Evolutionary conservation across 2,113 vertebrate species (phyloP), one percentile per base, ranked within the genome.

Genomic region (Balaenoptera acutorostrata): DNA sequence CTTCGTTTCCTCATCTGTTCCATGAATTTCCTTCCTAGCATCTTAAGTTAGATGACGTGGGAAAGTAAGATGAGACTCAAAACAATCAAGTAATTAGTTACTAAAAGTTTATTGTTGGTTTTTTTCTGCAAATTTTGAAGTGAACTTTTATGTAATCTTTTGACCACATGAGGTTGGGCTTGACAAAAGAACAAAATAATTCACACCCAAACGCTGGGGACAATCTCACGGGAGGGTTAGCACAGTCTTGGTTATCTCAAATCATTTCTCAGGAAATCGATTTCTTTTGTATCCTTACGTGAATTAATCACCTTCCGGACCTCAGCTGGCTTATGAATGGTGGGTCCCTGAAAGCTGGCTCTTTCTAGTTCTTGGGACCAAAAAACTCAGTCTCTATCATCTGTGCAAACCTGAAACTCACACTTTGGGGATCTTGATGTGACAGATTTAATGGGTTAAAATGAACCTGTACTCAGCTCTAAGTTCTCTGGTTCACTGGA

Each of bases 181-280:
- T 92, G 23, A 72, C 36, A 49, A 74, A 94, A 90, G 93, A 44
- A 55, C 64, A 57, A 84, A 95, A 41, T 17, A 83, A 90, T 75
- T 90, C 55, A 72, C 21, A 52, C 27, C 6, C 78, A 93, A 83
- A 55, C 27, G 33, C 7, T 87, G 57, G 27, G 36, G 10, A 64
- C 0, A 31, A 33, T 68, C 29, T 72, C 21, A 9, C 0, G 0
- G 18, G 12, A n/a, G 61, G 7, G 9, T 63, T 49, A 39, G 31
- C 31, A 15, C 36, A 57, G 0, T 69, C 63, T 52, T 46, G 13
- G 13, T 36, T 69, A 41, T 57, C n/a, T 59, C 11, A 75, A 7
- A 41, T 31, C 1, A 44, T 83, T 78, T 69, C 44, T 71, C 11
- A 12, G 11, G 33, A 82, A 78, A 75, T 12, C 20, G 36, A 20